Base-by-base conservation (phyloP, 2,888 invertebrate species). In the Lasioglossum morio region DNA sequence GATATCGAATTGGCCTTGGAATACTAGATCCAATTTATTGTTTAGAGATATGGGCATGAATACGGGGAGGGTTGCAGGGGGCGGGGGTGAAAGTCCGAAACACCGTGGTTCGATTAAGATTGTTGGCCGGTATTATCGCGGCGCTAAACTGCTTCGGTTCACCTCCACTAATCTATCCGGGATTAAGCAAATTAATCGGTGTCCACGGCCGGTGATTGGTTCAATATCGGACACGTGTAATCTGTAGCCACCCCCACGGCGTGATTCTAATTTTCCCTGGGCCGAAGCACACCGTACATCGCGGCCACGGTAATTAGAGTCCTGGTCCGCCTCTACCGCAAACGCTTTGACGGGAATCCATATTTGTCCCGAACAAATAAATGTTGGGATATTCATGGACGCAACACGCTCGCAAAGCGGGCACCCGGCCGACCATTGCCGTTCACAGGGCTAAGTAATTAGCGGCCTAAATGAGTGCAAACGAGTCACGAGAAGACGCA, bases 131-230 rank as follows among this genome's bases (percentile, higher is more conserved):
- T 70, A 81, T 86, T 82, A 82, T 86, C 82, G 48, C 74, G 23
- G 12, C 16, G 34, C 66, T 53, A 48, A 73, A 73, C 80, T 72
- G 77, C 34, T 37, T 27, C 23, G 63, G 73, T 12, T 53, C 46
- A 16, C 77, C 82, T 63, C 77, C 53, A 37, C 79, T 86, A 86
- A 86, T 86, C 86, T 82, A 69, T 63, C 40, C 63, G 30, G 86
- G 87, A 86, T 86, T 86, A 86, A 82, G 76, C 87, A 82, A 86
- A 86, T 86, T 86, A 86, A 86, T 86, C 82, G 86, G n/a, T 60
- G 81, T 86, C 72, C 43, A 77, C 69, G 69, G 43, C 2, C 43
- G 53, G 69, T 78, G 81, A 77, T 79, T 69, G 81, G 81, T 86
- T 76, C 81, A 63, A 86, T 86, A 86, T 79, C 86, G 86, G 53